Conservation (phyloP, 2,888 invertebrate species). For the Lithophane semibrunnea region DNA sequence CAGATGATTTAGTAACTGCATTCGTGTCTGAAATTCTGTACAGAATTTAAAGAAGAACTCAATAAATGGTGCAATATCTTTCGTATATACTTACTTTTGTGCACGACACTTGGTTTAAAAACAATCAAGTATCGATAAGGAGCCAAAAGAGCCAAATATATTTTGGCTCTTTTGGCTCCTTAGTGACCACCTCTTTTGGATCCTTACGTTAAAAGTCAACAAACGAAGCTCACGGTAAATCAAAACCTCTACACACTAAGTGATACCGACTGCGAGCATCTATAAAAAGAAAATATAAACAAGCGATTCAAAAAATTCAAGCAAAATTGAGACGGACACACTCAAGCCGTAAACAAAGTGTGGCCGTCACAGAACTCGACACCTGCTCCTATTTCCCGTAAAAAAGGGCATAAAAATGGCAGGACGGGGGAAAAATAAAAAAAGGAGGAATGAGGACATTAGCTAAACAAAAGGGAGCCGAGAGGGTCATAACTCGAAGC, state of each 20-base stretch:
- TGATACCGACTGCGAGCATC: conserved; percentile 28
- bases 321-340: conserved; percentile 75
- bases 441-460: conserved; percentile 77
- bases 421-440: conserved; percentile 71
- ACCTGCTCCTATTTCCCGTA: conserved; percentile 75
- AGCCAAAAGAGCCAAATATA: too few relatives aligned
- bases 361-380: conserved; percentile 77
- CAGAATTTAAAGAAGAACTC: not conserved
- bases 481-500: conserved; percentile 86
- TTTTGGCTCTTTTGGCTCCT: too few relatives aligned
- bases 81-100: not conserved
- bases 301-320: conserved; percentile 67
- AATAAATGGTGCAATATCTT: not conserved
- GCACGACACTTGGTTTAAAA: not conserved
- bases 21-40: not conserved
- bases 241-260: conserved; percentile 41
- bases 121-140: not conserved
- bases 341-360: conserved; percentile 76
- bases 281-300: conserved; percentile 43
- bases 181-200: too few relatives aligned
- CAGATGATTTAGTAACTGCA: not conserved
- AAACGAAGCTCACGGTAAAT: conserved; percentile 33
- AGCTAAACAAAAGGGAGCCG: conserved; percentile 86
- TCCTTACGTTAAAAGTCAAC: conserved; percentile 3
- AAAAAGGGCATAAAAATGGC: conserved; percentile 75